These are phyloP conservation scores for Herpailurus yagouaroundi DNA, from an alignment of 2,113 vertebrate genomes.

Conservation along the genomic window DNA sequence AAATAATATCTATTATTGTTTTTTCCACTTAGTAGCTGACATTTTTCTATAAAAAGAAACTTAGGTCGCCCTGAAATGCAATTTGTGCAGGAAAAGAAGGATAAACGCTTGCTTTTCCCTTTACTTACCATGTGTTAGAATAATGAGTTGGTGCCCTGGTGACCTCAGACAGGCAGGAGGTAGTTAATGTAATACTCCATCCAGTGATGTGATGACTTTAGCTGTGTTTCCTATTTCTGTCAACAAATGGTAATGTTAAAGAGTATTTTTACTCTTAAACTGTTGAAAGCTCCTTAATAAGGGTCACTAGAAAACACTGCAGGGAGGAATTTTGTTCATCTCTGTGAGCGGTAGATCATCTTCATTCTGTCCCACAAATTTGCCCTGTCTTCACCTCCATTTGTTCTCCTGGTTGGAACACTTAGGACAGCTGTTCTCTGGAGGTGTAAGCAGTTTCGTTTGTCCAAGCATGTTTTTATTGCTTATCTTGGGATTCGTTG, in stretches of 20 bases:
- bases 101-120: neutral
- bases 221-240: neutral
- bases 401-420: neutral
- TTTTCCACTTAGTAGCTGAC: neutral
- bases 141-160: neutral
- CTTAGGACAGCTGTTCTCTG: neutral
- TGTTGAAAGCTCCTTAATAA: neutral
- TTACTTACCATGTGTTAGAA: neutral
- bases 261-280: neutral
- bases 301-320: neutral
- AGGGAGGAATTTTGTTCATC: neutral
- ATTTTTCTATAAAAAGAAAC: slow-evolving; percentile 9
- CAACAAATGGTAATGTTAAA: neutral
- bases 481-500: neutral
- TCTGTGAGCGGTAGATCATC: rapidly evolving
- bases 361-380: neutral
- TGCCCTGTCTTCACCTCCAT: neutral
- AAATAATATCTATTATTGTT: neutral
- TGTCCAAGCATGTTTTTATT: neutral
- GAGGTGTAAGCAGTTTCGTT: neutral
- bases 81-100: neutral
- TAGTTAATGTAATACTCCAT: neutral
- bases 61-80: neutral
- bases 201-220: neutral
- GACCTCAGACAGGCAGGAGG: neutral